Conservation (phyloP, 2,888 invertebrate species). For the Tenthredo livida region DNA sequence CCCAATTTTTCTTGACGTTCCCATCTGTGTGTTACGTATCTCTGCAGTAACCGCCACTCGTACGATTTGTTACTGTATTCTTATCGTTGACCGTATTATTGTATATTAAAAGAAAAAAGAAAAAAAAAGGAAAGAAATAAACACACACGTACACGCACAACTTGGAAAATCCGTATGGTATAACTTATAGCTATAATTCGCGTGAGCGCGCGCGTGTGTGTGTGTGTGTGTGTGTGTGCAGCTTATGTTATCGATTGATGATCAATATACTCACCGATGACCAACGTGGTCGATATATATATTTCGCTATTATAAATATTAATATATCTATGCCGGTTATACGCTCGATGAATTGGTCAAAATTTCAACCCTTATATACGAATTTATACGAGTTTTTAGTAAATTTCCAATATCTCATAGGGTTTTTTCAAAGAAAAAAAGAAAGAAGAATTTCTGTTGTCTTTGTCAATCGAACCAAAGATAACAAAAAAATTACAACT, state of each 20-base stretch:
- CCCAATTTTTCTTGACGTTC: neutral
- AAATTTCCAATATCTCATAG: too few species aligned
- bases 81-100: conserved; percentile 43
- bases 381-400: too few species aligned
- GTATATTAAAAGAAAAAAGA: conserved; percentile 41
- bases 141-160: conserved; percentile 7
- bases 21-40: neutral
- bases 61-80: conserved; percentile 27
- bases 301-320: neutral
- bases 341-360: too few species aligned
- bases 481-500: too few species aligned
- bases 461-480: too few species aligned
- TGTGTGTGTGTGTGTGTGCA: neutral
- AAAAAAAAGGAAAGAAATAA: too few species aligned
- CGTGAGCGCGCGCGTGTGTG: neutral
- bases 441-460: too few species aligned
- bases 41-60: neutral
- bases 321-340: neutral
- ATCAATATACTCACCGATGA: neutral
- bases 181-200: neutral
- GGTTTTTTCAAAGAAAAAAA: too few species aligned
- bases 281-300: conserved; percentile 19
- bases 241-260: conserved; percentile 7
- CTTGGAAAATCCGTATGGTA: neutral
- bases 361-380: too few species aligned